Evolutionary conservation across 2,888 invertebrate species (phyloP), one percentile per base, ranked within the genome.

Genomic region (Andrena bucephala): DNA sequence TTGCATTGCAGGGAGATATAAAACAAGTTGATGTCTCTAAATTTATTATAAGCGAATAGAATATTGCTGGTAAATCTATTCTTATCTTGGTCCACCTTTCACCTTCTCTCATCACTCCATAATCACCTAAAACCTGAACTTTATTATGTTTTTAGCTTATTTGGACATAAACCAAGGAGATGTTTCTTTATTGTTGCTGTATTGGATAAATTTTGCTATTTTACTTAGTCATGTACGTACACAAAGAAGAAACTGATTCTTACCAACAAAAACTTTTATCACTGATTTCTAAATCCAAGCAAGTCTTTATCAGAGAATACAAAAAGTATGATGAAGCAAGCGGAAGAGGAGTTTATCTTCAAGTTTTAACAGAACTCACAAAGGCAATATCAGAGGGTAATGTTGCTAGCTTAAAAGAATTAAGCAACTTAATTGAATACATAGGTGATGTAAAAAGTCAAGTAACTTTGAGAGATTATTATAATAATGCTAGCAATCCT

Each of bases 401-500:
- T 33, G 16, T 60, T 60, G 60, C 20, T 33, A 33, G 31, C 16
- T 33, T 60, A 6, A 60, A 31, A 33, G 33, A n/a, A 33, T 60
- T 60, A 31, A 31, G n/a, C 16, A 3, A 13, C 16, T 24, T 42
- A 65, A 24, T 65, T n/a, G 24, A 42, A n/a, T 42, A 65, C 7
- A 24, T 24, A 24, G 3, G 13, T 0, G 42, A 24, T 5, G 27
- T 65, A 13, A 16, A 65, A 42, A 42, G 27, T 42, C 10, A 42
- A 65, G 24, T 16, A 65, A 31, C 7, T 33, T 33, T 60, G 31
- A 60, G n/a, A 31, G 31, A 60, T 60, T 60, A 60, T 60, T 60
- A 60, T 42, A 42, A 65, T 27, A 65, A 42, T 24, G n/a, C 24
- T 20, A 60, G 36, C 16, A 83, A 79, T 69, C 70, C 76, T 48